Conservation (phyloP, 2,113 vertebrate genomes). For the Bettongia penicillata region DNA sequence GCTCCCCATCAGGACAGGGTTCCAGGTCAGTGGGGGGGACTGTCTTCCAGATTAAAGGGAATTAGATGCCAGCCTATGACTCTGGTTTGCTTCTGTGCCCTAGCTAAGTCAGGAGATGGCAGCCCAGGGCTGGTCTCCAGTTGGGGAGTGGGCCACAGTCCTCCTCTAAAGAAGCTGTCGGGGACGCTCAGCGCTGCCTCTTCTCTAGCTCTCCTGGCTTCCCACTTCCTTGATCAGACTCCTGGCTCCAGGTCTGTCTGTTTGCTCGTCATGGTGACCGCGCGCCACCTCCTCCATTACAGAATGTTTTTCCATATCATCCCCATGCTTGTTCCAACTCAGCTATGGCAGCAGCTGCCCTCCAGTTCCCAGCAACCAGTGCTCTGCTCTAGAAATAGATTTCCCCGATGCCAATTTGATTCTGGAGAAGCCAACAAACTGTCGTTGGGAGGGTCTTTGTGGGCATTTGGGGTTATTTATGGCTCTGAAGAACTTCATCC, state of each 20-base stretch:
- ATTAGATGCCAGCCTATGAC: background rate
- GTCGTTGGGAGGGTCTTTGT: constrained; percentile 23
- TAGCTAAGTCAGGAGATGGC: background rate
- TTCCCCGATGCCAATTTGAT: background rate
- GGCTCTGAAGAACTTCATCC: constrained; percentile 4
- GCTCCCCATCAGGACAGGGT: background rate
- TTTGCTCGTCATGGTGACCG: constrained; percentile 24
- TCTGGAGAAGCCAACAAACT: constrained; percentile 25
- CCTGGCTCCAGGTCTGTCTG: constrained; percentile 37
- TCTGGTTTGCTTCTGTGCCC: constrained; percentile 21
- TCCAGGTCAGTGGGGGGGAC: background rate
- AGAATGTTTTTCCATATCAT: background rate
- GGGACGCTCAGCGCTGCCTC: background rate
- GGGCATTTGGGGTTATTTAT: background rate
- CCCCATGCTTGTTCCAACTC: background rate
- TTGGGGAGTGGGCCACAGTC: background rate
- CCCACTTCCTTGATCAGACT: constrained; percentile 31
- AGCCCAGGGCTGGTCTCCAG: constrained; percentile 10
- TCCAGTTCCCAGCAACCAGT: background rate
- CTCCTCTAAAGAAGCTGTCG: background rate
- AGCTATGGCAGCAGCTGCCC: constrained; percentile 2
- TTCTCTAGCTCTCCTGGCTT: constrained; percentile 23
- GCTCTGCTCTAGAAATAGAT: constrained; percentile 11
- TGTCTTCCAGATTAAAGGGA: constrained; percentile 26
- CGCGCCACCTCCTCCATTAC: background rate